phyloP scores from a whole-genome alignment of 2,113 vertebrate species.

The Phyllostomus hastatus region DNA sequence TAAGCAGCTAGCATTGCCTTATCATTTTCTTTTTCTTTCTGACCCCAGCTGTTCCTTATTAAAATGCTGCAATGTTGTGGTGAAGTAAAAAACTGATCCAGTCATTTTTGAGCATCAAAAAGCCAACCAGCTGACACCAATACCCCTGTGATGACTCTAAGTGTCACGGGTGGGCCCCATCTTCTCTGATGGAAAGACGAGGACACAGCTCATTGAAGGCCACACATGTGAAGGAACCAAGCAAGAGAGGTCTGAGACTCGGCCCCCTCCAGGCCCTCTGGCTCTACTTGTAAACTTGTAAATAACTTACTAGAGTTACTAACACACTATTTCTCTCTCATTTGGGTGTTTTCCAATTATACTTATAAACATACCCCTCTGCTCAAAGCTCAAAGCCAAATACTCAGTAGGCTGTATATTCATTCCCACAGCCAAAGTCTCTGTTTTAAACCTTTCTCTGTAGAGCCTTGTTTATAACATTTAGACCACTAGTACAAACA shows the following conservation, averaged over 20 bases:
- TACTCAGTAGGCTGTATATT: not conserved
- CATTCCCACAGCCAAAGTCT: not conserved
- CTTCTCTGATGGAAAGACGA: not conserved
- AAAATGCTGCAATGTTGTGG: not conserved
- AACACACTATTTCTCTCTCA: no score
- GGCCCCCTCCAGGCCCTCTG: not conserved
- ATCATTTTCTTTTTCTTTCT: not conserved
- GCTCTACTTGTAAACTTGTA: no score
- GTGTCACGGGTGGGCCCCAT: not conserved
- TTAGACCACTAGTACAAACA: not conserved
- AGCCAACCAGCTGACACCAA: not conserved
- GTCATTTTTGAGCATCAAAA: not conserved
- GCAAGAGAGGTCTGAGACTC: not conserved
- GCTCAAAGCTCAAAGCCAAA: not conserved
- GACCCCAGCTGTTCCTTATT: slow-evolving; percentile 5
- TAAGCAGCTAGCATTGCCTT: not conserved
- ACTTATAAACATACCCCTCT: no score
- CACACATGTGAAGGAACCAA: not conserved
- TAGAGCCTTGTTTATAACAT: not conserved
- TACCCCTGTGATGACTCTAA: not conserved
- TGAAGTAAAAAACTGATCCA: not conserved
- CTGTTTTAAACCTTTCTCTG: slow-evolving; percentile 17
- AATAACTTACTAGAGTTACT: no score
- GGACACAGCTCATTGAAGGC: not conserved
- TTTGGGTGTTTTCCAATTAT: no score